Conservation (phyloP, 2,888 invertebrate species). For the Mesochorus sp. region DNA sequence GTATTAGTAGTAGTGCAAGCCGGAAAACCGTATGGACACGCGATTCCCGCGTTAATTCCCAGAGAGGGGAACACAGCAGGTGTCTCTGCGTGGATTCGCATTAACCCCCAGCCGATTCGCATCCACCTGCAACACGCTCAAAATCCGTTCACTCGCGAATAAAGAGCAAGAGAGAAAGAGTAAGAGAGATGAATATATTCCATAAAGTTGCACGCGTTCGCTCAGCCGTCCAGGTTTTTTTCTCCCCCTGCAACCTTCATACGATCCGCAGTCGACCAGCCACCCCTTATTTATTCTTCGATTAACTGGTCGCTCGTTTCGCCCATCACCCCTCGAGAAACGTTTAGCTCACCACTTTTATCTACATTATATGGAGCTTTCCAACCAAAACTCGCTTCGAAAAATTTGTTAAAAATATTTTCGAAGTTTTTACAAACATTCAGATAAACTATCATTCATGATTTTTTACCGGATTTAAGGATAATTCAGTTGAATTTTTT, state of each 20-base stretch:
- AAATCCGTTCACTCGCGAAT: slow-evolving; percentile 34
- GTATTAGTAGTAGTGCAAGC: slow-evolving; percentile 18
- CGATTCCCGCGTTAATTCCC: slow-evolving; percentile 81
- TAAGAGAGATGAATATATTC: slow-evolving; percentile 32
- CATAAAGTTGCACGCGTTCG: slow-evolving; percentile 52
- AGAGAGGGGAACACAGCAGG: slow-evolving; percentile 75
- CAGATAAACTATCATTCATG: too few relatives aligned
- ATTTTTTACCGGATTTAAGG: too few relatives aligned
- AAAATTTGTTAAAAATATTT: background rate
- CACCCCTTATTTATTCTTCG: slow-evolving; percentile 63
- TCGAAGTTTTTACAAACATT: too few relatives aligned
- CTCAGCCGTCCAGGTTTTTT: slow-evolving; percentile 41
- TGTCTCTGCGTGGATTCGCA: slow-evolving; percentile 77
- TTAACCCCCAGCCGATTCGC: slow-evolving; percentile 71
- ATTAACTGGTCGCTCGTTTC: slow-evolving; percentile 53
- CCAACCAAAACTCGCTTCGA: background rate
- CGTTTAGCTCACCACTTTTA: slow-evolving; percentile 29
- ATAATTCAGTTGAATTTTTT: too few relatives aligned
- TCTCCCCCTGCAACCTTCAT: background rate
- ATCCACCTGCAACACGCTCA: slow-evolving; percentile 47
- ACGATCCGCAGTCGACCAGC: slow-evolving; percentile 47
- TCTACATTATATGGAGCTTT: background rate
- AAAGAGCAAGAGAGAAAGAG: slow-evolving; percentile 40
- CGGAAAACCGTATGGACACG: slow-evolving; percentile 71
- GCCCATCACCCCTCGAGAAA: slow-evolving; percentile 49